Percentiles rank a stretch among this genome's conserved stretches.
phyloP scores from a whole-genome alignment of 2,888 invertebrate genomes.

The Scrobipalpa atriplicella region DNA sequence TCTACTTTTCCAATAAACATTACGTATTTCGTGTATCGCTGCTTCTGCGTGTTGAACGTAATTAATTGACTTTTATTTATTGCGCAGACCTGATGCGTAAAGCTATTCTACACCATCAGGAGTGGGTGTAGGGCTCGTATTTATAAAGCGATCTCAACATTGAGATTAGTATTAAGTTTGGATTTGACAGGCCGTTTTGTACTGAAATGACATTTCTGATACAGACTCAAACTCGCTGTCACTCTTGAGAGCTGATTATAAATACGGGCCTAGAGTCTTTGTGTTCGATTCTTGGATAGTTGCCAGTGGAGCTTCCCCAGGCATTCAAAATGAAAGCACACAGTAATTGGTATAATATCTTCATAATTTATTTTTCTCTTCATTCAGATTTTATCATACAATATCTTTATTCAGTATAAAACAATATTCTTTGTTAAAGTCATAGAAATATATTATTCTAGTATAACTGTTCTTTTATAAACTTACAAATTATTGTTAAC shows the following conservation, averaged over 20 bases:
- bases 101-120: conserved; percentile 27
- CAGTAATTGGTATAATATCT: conserved; percentile 79
- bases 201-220: too few species aligned
- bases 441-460: conserved; percentile 83
- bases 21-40: not conserved
- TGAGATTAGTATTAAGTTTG: too few species aligned
- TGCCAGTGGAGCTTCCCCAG: conserved; percentile 29
- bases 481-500: conserved; percentile 82
- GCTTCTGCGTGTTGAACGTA: not conserved
- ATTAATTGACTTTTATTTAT: conserved; percentile 15
- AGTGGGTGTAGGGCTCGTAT: conserved; percentile 22
- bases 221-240: too few species aligned
- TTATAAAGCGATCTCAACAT: too few species aligned
- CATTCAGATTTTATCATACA: conserved; percentile 71
- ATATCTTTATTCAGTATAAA: conserved; percentile 79
- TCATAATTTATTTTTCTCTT: conserved; percentile 79
- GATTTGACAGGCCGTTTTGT: too few species aligned
- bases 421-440: conserved; percentile 82
- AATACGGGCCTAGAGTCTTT: too few species aligned
- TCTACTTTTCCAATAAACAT: not conserved
- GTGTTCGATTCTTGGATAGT: conserved; percentile 16
- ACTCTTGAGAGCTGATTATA: too few species aligned
- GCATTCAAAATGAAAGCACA: conserved; percentile 59
- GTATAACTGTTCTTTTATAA: conserved; percentile 80
- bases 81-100: conserved; percentile 15